Conservation (phyloP, 2,797 vertebrate genomes). For the Betta splendens region DNA sequence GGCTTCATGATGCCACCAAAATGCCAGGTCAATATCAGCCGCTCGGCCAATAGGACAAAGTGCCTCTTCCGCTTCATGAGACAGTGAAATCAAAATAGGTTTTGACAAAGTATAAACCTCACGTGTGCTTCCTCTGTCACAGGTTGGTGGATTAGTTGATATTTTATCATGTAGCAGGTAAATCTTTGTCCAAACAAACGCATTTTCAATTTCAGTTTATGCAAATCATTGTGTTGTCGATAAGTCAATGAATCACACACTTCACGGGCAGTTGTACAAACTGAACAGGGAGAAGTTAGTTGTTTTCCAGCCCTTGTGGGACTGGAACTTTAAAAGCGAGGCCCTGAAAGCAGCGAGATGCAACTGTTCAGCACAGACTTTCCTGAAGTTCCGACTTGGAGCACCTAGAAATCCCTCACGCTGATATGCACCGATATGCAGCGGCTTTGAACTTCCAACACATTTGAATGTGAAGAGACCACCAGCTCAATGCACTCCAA, state of each 20-base stretch:
- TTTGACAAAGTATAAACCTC: constrained; percentile 69
- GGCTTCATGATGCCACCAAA: constrained; percentile 82
- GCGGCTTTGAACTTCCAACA: constrained; percentile 24
- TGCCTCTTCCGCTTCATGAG: constrained; percentile 77
- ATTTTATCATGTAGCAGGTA: not conserved
- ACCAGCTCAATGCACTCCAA: constrained; percentile 33
- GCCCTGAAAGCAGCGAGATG: constrained; percentile 35
- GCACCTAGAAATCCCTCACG: constrained; percentile 36
- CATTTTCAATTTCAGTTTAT: not conserved
- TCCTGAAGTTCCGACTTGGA: constrained; percentile 33
- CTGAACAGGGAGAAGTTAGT: constrained; percentile 31
- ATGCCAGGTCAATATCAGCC: constrained; percentile 81
- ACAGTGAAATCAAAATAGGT: constrained; percentile 63
- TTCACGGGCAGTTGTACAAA: not conserved
- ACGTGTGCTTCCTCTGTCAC: constrained; percentile 32
- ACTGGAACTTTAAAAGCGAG: constrained; percentile 48
- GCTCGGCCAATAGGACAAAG: constrained; percentile 73
- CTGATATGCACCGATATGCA: constrained; percentile 23
- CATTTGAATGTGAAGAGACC: constrained; percentile 3
- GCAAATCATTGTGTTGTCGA: not conserved
- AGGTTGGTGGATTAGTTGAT: not conserved
- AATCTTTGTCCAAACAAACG: not conserved
- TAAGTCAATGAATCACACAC: constrained; percentile 9
- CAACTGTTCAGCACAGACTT: constrained; percentile 42
- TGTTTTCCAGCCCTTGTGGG: constrained; percentile 33